Conservation (phyloP, 2,888 invertebrate genomes). For the Limnephilus marmoratus region DNA sequence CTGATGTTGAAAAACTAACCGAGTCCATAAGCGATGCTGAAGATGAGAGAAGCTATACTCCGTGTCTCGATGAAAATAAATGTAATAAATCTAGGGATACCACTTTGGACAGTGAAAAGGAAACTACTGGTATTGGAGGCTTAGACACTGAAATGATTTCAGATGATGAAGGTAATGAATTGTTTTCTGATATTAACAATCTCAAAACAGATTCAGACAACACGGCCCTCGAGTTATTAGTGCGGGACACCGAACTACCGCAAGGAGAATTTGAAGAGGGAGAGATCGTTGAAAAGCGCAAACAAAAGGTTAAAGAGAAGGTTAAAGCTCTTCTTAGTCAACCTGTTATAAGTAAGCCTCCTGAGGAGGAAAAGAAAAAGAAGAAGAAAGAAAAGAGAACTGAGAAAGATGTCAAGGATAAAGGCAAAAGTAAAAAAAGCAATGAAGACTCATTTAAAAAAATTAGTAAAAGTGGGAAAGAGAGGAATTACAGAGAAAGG, state of each 20-base stretch:
- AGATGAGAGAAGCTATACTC: conserved; percentile 84
- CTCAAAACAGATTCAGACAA: conserved; percentile 71
- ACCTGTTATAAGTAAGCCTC: conserved; percentile 66
- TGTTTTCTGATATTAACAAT: conserved; percentile 79
- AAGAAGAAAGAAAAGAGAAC: conserved; percentile 77
- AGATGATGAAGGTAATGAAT: conserved; percentile 82
- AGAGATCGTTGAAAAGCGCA: conserved; percentile 77
- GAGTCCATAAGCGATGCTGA: conserved; percentile 81
- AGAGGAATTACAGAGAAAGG: conserved; percentile 86
- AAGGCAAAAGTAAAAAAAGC: conserved; percentile 72
- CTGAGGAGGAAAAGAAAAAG: conserved; percentile 73
- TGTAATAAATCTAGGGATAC: conserved; percentile 71
- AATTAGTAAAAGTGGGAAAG: conserved; percentile 86
- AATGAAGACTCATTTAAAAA: conserved; percentile 84
- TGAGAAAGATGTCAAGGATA: conserved; percentile 73
- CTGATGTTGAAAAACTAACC: conserved; percentile 74
- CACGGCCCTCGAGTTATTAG: conserved; percentile 72
- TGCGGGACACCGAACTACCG: conserved; percentile 72
- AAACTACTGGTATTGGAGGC: conserved; percentile 76
- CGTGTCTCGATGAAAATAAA: conserved; percentile 83
- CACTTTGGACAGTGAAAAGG: conserved; percentile 71
- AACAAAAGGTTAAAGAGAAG: conserved; percentile 67
- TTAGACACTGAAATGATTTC: conserved; percentile 87
- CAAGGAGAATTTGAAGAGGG: conserved; percentile 78
- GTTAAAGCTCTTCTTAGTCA: conserved; percentile 67